A percentile compares a stretch with the other conserved stretches of the same genome.
These are phyloP conservation scores for Ammodytes marinus DNA, from an alignment of 2,113 vertebrate species.

Conservation along the genomic window DNA sequence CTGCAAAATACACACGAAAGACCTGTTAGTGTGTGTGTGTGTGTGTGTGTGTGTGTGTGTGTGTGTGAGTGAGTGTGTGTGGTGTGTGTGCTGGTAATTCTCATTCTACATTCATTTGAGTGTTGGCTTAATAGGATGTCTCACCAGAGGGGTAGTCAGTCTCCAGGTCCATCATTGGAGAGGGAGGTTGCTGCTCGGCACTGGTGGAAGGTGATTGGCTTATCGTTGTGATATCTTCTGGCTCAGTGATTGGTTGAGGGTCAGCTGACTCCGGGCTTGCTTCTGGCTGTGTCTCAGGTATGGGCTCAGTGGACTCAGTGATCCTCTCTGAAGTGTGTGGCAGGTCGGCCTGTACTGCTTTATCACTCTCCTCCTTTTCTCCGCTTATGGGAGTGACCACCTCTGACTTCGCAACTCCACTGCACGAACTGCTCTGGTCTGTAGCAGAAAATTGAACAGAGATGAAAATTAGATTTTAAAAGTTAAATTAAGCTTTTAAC, in stretches of 20 bases:
- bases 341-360: constrained; percentile 7
- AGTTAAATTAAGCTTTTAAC: not conserved
- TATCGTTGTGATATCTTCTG: constrained; percentile 70
- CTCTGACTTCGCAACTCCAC: constrained; percentile 88
- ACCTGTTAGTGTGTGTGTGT: too few species aligned
- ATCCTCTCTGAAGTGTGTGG: constrained; percentile 3
- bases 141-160: constrained; percentile 91
- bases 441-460: not conserved
- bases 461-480: not conserved
- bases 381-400: constrained; percentile 86
- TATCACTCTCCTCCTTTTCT: constrained; percentile 81
- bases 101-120: not conserved
- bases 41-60: too few species aligned
- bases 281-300: constrained; percentile 43
- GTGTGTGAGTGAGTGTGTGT: too few species aligned
- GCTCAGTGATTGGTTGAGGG: constrained; percentile 73
- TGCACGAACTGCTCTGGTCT: constrained; percentile 90
- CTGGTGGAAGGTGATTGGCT: constrained; percentile 68
- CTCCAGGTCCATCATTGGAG: constrained; percentile 90
- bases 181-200: constrained; percentile 63
- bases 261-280: constrained; percentile 79
- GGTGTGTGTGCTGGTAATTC: too few species aligned
- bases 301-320: constrained; percentile 82
- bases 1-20: constrained; percentile 51
- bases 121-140: constrained; percentile 33